phyloP scores from a whole-genome alignment of 2,888 invertebrate genomes.

The Baccha elongata region DNA sequence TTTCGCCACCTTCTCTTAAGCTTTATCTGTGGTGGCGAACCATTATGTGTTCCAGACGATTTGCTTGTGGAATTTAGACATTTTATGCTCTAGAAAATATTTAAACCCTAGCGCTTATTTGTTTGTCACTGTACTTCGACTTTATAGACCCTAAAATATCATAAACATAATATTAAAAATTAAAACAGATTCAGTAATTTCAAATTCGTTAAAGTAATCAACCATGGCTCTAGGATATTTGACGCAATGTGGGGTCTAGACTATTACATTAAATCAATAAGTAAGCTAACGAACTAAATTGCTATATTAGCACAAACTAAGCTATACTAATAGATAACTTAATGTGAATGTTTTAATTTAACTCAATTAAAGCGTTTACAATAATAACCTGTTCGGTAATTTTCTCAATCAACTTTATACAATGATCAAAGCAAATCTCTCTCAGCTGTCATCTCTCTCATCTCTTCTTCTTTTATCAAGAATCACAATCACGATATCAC shows the following conservation, averaged over 20 bases:
- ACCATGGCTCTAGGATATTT: too few species aligned
- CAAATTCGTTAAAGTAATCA: too few species aligned
- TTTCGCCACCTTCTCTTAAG: too few species aligned
- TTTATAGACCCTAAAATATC: too few species aligned
- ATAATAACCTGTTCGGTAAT: constrained; percentile 31
- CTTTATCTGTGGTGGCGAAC: too few species aligned
- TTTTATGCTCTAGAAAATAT: too few species aligned
- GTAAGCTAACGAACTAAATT: constrained; percentile 7
- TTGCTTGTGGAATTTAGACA: too few species aligned
- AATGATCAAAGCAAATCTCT: constrained; percentile 15
- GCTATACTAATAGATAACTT: constrained; percentile 2
- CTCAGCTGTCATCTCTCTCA: constrained; percentile 40
- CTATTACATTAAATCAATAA: background rate
- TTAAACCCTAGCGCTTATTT: too few species aligned
- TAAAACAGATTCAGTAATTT: too few species aligned
- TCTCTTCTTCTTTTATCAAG: constrained; percentile 19
- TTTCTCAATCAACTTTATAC: constrained; percentile 38
- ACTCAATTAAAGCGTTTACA: constrained; percentile 50
- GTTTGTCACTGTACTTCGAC: too few species aligned
- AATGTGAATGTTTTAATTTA: constrained; percentile 37
- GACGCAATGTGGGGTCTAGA: background rate
- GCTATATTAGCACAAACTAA: constrained; percentile 1
- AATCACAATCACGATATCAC: constrained; percentile 45
- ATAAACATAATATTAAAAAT: too few species aligned
- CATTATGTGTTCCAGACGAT: too few species aligned